Base-by-base conservation (phyloP, 2,888 invertebrate species). In the Deroplatys truncata region DNA sequence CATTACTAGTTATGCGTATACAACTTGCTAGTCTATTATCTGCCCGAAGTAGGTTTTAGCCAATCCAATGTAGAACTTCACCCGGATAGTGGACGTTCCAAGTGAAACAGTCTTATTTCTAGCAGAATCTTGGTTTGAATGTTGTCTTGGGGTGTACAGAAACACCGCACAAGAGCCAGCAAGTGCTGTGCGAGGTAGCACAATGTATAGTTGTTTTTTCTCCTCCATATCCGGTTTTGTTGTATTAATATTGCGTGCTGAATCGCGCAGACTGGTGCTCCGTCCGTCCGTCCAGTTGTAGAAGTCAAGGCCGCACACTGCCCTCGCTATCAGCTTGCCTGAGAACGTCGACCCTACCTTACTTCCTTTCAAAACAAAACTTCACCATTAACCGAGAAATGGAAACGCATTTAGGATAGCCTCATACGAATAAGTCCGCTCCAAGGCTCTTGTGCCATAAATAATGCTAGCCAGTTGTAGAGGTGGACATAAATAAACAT, bases 301-400 rank as follows among this genome's bases (percentile, higher is more conserved):
- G 83, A 95, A 96, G 96, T 96, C 96, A 96, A 96, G 96, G 96
- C 95, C 96, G 96, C 96, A 95, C 96, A 95, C 95, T 96, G 96
- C 96, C 96, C 96, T 95, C 95, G 94, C 56, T 72, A 72, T 72
- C 56, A 72, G 56, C 56, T 25, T 16, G 56, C 20, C 56, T 72
- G 56, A 72, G 56, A 72, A 93, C 92, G 91, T 91, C 88, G 90
- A 92, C 92, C 92, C 92, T 92, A 92, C 92, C 92, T 92, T 92
- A 92, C 92, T 92, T 92, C 92, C 91, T 92, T 92, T 92, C 93
- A 93, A 93, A 92, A 92, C 92, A 13, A 91, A 90, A 90, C 91
- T 90, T 31, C 85, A 49, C 49, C 35, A 82, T n/a, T 28, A n/a
- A 31, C 43, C 82, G n/a, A n/a, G 49, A 49, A 29, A 31, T 87